These are phyloP conservation scores for Epinotia brunnichana DNA, from an alignment of 2,888 invertebrate genomes.

Conservation along the genomic window DNA sequence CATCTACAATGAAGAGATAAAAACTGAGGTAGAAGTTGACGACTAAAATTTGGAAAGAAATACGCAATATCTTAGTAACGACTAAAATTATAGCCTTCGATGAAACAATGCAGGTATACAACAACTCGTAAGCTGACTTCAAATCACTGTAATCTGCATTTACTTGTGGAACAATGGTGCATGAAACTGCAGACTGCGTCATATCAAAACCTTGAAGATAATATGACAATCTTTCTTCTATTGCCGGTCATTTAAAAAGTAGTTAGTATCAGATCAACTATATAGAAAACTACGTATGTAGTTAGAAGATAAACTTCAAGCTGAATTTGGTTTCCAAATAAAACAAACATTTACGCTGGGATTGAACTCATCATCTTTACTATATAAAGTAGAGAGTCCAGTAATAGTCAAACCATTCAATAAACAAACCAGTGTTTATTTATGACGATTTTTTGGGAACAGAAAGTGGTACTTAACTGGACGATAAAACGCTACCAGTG, in stretches of 20 bases:
- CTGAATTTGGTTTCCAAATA: background rate
- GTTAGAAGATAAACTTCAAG: background rate
- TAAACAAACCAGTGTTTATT: background rate
- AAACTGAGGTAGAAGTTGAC: background rate
- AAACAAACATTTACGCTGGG: background rate
- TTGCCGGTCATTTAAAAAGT: background rate
- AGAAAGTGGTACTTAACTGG: slow-evolving; percentile 3
- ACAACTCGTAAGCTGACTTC: slow-evolving; percentile 43
- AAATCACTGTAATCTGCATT: slow-evolving; percentile 46
- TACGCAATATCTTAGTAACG: slow-evolving; percentile 32
- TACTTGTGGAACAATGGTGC: slow-evolving; percentile 46
- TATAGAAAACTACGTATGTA: background rate
- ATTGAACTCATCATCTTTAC: background rate
- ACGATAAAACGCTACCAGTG: background rate
- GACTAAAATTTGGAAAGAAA: slow-evolving; percentile 24
- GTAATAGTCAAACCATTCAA: background rate
- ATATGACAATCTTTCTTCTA: slow-evolving; percentile 20
- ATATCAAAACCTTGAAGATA: slow-evolving; percentile 32
- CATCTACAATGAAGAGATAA: background rate
- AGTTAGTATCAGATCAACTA: background rate
- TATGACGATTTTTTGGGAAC: background rate
- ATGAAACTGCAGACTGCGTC: slow-evolving; percentile 44
- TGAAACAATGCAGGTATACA: slow-evolving; percentile 39
- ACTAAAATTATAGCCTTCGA: slow-evolving; percentile 29
- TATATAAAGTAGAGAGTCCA: background rate